phyloP scores from a whole-genome alignment of 1,140 invertebrate species.

The Augochlora pura region DNA sequence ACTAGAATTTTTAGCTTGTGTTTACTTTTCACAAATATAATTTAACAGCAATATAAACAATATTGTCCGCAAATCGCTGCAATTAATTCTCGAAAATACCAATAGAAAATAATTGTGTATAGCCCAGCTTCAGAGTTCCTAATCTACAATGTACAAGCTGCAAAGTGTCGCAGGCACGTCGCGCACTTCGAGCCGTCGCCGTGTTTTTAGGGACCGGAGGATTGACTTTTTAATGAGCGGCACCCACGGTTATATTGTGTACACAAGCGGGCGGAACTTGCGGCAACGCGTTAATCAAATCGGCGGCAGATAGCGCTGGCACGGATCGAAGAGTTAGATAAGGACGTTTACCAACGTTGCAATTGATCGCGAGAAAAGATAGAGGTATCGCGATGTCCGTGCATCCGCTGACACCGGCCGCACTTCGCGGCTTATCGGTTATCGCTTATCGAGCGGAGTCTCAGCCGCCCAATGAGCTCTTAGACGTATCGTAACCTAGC shows the following conservation, averaged over 20 bases:
- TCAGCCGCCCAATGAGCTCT: constrained; percentile 38
- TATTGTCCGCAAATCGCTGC: no score
- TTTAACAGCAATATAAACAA: no score
- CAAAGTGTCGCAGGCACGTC: no score
- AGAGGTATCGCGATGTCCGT: constrained; percentile 40
- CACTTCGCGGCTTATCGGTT: constrained; percentile 50
- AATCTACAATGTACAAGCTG: no score
- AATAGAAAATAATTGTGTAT: no score
- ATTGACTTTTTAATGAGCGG: background rate
- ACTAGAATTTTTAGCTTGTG: no score
- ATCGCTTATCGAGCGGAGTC: constrained; percentile 46
- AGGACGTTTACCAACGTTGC: constrained; percentile 47
- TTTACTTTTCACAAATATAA: no score
- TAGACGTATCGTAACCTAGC: constrained; percentile 47
- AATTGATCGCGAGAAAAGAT: constrained; percentile 45
- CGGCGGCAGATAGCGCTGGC: background rate
- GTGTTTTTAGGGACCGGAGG: no score
- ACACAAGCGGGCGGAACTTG: background rate
- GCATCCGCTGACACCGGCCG: constrained; percentile 37
- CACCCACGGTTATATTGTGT: background rate
- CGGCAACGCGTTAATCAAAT: constrained; percentile 5
- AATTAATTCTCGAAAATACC: no score
- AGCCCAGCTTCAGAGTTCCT: no score
- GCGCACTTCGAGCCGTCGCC: no score
- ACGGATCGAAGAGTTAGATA: constrained; percentile 33